Conservation (phyloP, 2,113 vertebrate genomes). For the Chunga burmeisteri region DNA sequence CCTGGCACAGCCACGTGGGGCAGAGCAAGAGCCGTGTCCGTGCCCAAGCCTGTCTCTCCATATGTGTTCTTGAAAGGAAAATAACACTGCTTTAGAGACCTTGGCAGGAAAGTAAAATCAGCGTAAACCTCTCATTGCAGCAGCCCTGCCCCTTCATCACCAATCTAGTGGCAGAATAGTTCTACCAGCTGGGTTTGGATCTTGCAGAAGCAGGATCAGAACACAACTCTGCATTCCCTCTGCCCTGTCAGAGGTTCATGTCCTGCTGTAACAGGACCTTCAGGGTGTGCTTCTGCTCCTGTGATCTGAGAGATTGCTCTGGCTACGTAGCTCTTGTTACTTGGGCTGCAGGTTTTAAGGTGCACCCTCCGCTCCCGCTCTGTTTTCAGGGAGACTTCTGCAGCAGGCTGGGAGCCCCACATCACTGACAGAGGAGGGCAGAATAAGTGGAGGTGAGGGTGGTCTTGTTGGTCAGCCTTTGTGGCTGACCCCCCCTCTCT, state of each 20-base stretch:
- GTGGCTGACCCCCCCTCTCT: not conserved
- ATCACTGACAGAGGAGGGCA: not conserved
- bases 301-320: fast-evolving
- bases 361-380: not conserved
- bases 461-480: not conserved
- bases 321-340: not conserved
- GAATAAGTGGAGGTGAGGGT: not conserved
- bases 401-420: not conserved
- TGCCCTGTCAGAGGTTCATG: not conserved
- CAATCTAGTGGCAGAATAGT: not conserved
- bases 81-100: not conserved
- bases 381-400: not conserved
- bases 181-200: not conserved
- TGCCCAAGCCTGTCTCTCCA: not conserved
- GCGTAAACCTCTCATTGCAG: not conserved
- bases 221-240: not conserved
- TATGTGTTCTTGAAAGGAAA: not conserved
- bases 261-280: not conserved
- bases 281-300: not conserved
- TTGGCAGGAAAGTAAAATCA: not conserved
- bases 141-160: not conserved
- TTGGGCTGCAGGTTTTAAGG: not conserved
- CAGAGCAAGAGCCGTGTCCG: not conserved
- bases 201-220: not conserved
- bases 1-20: not conserved